Conservation (phyloP, 2,113 vertebrate genomes). For the Channa argus region DNA sequence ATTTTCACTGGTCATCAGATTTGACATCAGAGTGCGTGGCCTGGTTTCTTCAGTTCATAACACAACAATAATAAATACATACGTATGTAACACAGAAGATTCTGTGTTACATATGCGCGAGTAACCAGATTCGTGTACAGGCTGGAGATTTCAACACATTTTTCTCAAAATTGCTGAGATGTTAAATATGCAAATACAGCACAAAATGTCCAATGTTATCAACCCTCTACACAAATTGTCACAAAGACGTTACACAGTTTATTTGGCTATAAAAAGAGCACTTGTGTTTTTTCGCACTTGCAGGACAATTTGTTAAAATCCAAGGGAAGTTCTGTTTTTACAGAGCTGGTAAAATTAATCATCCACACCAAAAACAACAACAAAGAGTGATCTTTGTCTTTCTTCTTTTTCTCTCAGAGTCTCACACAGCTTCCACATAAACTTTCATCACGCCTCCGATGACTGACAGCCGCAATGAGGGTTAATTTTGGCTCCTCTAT, state of each 20-base stretch:
- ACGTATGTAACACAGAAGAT: no score
- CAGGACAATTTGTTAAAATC: background rate
- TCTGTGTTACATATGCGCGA: no score
- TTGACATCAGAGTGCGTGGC: no score
- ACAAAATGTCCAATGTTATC: background rate
- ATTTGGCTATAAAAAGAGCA: background rate
- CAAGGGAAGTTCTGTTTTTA: background rate
- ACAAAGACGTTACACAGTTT: background rate
- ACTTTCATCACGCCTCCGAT: background rate
- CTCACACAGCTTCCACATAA: background rate
- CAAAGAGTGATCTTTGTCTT: background rate
- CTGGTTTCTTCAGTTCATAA: no score
- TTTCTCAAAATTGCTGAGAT: no score
- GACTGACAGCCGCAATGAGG: constrained; percentile 33
- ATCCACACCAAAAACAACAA: constrained; percentile 2
- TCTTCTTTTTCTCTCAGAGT: background rate
- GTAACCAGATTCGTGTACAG: no score
- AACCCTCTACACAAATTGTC: background rate
- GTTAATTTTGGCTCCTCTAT: constrained; percentile 4
- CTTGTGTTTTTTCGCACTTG: background rate
- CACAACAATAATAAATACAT: no score
- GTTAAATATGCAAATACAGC: no score
- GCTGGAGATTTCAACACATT: no score
- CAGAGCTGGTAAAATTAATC: constrained; percentile 30
- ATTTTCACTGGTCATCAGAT: no score